phyloP scores from a whole-genome alignment of 2,888 invertebrate genomes.

The Endomychus coccineus region DNA sequence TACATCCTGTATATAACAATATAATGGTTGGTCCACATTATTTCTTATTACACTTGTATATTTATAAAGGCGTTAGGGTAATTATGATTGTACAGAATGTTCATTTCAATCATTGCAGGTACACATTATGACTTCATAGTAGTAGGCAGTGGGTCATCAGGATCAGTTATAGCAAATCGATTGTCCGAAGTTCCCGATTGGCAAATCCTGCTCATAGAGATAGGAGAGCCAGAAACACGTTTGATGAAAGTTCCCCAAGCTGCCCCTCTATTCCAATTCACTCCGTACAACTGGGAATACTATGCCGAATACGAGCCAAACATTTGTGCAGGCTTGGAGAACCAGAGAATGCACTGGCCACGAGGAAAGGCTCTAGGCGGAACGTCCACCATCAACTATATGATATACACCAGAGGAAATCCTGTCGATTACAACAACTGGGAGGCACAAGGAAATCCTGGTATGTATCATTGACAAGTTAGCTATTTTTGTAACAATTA shows the following conservation, averaged over 20 bases:
- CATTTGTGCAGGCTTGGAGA: slow-evolving; percentile 28
- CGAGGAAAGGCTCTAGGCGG: slow-evolving; percentile 54
- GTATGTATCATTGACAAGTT: no score
- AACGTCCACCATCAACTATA: slow-evolving; percentile 35
- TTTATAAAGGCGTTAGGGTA: no score
- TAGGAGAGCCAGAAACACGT: slow-evolving; percentile 35
- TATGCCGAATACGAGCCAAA: slow-evolving; percentile 35
- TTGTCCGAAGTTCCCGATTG: slow-evolving; percentile 44
- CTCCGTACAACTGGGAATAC: slow-evolving; percentile 43
- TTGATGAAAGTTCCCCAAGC: slow-evolving; percentile 44
- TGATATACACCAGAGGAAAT: slow-evolving; percentile 53
- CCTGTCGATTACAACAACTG: slow-evolving; percentile 38
- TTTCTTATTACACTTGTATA: no score
- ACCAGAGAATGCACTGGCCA: slow-evolving; percentile 39
- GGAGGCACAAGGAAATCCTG: slow-evolving; percentile 19
- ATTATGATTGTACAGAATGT: no score
- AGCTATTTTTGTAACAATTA: no score
- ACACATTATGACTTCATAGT: slow-evolving; percentile 43
- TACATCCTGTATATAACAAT: no score
- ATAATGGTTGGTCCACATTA: no score
- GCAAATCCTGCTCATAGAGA: slow-evolving; percentile 35
- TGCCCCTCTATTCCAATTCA: slow-evolving; percentile 38
- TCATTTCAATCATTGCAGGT: slow-evolving; percentile 4
- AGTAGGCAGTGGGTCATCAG: slow-evolving; percentile 46
- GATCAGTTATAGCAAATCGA: slow-evolving; percentile 47